A percentile compares a stretch with the other conserved stretches of the same genome.
Evolutionary conservation across 2,888 invertebrate species (phyloP).

Genomic region (Orthosia gracilis): DNA sequence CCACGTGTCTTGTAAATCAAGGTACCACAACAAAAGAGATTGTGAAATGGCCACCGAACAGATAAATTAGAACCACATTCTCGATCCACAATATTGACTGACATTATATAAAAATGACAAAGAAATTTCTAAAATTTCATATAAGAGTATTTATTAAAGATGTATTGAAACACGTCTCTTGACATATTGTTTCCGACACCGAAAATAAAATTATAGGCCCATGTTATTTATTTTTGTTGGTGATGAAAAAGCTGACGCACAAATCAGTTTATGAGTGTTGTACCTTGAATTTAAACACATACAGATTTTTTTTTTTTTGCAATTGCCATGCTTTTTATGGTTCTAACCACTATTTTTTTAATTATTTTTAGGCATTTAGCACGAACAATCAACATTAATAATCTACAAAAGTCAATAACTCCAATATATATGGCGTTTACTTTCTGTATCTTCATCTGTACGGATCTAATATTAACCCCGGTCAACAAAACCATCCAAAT

Average conservation of each 20-base stretch:
- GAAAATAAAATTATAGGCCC: background rate
- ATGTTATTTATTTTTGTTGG: background rate
- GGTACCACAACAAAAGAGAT: background rate
- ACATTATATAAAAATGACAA: background rate
- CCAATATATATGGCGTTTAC: conserved; percentile 4
- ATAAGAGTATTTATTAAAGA: background rate
- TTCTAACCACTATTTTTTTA: no score
- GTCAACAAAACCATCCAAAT: conserved; percentile 40
- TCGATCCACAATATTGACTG: conserved; percentile 5
- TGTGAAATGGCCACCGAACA: background rate
- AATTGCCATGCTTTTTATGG: background rate
- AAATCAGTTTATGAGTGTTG: background rate
- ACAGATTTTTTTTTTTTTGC: no score
- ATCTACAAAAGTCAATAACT: conserved; percentile 21
- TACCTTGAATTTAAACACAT: no score
- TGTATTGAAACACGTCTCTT: background rate
- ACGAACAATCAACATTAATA: background rate
- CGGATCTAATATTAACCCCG: conserved; percentile 28
- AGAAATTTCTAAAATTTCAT: background rate
- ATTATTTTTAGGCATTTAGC: background rate
- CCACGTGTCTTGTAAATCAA: background rate
- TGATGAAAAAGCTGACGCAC: background rate
- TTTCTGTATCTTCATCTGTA: conserved; percentile 14
- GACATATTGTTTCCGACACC: background rate
- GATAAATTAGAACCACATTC: conserved; percentile 2